Evolutionary conservation across 2,113 vertebrate species (phyloP).

Genomic region (Heterotis niloticus): DNA sequence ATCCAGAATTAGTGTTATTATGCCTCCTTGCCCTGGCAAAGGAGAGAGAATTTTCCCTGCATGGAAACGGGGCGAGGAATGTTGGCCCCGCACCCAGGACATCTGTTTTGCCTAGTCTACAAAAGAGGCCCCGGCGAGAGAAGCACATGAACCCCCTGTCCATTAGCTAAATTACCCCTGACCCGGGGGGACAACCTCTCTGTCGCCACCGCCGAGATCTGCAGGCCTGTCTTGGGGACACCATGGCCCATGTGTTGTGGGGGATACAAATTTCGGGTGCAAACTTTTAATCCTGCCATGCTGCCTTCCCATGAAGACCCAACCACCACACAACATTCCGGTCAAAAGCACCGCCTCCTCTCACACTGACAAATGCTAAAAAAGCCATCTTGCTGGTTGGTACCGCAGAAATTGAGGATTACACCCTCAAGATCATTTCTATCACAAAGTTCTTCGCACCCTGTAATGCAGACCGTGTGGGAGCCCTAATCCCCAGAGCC

Average conservation of each 20-base stretch:
- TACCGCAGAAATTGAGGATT: too few relatives aligned
- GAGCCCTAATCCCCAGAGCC: too few relatives aligned
- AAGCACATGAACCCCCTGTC: neutral
- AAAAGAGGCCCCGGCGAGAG: constrained; percentile 1
- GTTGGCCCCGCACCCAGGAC: constrained; percentile 53
- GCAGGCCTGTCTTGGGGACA: neutral
- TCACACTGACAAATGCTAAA: too few relatives aligned
- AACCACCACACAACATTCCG: too few relatives aligned
- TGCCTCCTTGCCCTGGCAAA: constrained; percentile 52
- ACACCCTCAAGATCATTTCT: too few relatives aligned
- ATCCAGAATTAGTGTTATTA: constrained; percentile 53
- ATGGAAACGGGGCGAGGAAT: constrained; percentile 62
- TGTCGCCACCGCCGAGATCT: neutral
- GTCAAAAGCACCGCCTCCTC: too few relatives aligned
- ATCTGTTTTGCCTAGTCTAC: constrained; percentile 59
- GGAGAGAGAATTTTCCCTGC: constrained; percentile 57
- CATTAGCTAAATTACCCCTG: neutral
- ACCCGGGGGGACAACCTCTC: neutral
- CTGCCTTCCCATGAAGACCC: too few relatives aligned
- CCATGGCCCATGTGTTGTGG: neutral
- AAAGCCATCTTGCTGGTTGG: too few relatives aligned
- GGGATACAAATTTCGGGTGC: neutral
- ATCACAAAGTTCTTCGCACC: too few relatives aligned
- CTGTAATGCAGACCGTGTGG: too few relatives aligned
- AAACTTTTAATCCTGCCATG: too few relatives aligned